These are phyloP conservation scores for Edolisoma coerulescens DNA, from an alignment of 2,113 vertebrate genomes.

Conservation along the genomic window DNA sequence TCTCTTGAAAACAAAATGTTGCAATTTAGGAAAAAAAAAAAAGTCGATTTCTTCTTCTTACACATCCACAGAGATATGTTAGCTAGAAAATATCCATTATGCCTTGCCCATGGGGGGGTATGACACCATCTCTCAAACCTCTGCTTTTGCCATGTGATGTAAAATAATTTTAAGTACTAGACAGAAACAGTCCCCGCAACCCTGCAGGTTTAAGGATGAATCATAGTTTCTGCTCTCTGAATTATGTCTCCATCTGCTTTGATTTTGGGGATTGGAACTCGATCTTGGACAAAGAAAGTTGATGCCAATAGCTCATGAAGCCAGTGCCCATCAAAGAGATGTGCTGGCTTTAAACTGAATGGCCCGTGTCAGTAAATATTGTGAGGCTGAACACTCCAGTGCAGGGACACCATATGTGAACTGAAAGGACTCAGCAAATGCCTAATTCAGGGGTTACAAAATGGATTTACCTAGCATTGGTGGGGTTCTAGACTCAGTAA, in stretches of 20 bases:
- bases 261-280: background rate
- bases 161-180: slow-evolving; percentile 18
- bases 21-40: background rate
- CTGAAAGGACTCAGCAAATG: background rate
- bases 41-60: background rate
- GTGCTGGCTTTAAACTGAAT: background rate
- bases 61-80: background rate
- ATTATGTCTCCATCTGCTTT: slow-evolving; percentile 12
- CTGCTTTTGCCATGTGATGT: background rate
- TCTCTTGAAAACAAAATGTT: slow-evolving; percentile 27
- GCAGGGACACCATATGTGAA: background rate
- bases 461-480: background rate
- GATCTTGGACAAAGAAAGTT: background rate
- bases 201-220: slow-evolving; percentile 23
- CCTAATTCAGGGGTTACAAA: background rate
- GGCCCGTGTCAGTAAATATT: background rate
- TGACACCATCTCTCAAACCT: background rate
- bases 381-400: background rate
- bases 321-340: background rate
- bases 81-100: background rate
- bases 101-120: background rate
- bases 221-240: background rate
- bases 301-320: background rate
- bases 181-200: background rate
- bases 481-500: background rate